These are phyloP conservation scores for Sebastes trivittatus DNA, from an alignment of 2,797 vertebrate genomes.

Conservation along the genomic window DNA sequence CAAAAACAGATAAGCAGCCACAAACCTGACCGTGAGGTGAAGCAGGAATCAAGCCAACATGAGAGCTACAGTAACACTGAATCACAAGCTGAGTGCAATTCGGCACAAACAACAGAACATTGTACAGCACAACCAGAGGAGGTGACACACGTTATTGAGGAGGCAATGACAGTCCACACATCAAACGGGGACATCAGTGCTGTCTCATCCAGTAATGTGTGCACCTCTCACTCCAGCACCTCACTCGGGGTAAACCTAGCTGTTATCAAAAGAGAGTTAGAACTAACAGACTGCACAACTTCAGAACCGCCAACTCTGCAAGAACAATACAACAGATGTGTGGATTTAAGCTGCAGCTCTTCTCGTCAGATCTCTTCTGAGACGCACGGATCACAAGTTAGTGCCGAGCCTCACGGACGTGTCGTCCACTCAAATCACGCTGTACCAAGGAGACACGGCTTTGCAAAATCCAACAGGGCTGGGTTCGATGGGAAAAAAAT, in stretches of 20 bases:
- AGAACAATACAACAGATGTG: constrained; percentile 29
- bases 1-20: not conserved
- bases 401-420: constrained; percentile 26
- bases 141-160: not conserved
- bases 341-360: constrained; percentile 64
- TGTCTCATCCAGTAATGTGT: not conserved
- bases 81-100: not conserved
- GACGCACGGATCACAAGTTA: not conserved
- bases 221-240: constrained; percentile 8
- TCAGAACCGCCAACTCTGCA: constrained; percentile 19
- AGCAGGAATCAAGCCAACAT: constrained; percentile 30
- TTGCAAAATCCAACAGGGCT: constrained; percentile 37
- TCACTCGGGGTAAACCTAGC: constrained; percentile 20
- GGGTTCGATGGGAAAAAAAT: constrained; percentile 41
- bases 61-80: not conserved
- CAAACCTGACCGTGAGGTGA: constrained; percentile 5
- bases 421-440: constrained; percentile 47
- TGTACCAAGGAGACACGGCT: constrained; percentile 34
- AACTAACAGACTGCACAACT: constrained; percentile 28
- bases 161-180: not conserved
- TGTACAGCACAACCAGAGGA: constrained; percentile 27
- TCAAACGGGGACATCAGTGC: not conserved
- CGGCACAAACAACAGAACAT: constrained; percentile 6
- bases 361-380: constrained; percentile 28
- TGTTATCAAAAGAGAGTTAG: constrained; percentile 64